Conservation (phyloP, 2,797 vertebrate genomes). For the Loriculus beryllinus region DNA sequence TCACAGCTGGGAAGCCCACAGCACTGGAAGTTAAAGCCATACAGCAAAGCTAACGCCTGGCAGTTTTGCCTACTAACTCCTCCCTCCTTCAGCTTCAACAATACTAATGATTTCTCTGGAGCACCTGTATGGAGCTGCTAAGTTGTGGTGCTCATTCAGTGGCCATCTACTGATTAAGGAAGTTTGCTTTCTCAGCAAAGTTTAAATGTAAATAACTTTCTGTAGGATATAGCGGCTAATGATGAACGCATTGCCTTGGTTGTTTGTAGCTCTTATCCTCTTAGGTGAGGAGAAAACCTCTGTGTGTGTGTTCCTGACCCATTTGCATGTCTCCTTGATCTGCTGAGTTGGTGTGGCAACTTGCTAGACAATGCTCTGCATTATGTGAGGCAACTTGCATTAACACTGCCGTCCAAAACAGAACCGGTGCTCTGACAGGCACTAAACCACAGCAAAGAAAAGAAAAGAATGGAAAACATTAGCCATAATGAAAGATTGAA, state of each 20-base stretch:
- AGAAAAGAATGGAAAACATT: neutral
- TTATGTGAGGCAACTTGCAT: neutral
- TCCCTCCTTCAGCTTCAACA: neutral
- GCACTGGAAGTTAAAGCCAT: neutral
- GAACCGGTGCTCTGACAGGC: neutral
- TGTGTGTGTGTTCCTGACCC: conserved; percentile 13
- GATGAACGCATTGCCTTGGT: neutral
- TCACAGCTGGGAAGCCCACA: neutral
- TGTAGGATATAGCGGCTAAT: neutral
- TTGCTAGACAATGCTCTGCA: conserved; percentile 5
- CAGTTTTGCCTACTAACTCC: neutral
- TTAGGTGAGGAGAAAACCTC: conserved; percentile 20
- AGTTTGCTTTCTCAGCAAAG: neutral
- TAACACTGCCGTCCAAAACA: neutral
- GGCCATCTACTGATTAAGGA: neutral
- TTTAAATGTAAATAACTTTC: neutral
- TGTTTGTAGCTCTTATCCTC: neutral
- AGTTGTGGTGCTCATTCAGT: neutral
- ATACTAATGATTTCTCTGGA: neutral
- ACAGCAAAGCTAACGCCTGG: neutral
- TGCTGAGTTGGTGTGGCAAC: conserved; percentile 15
- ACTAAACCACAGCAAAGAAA: neutral
- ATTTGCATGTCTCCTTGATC: conserved; percentile 11
- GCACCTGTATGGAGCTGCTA: neutral
- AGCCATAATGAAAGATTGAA: neutral